Conservation (phyloP, 2,113 vertebrate genomes). For the Perognathus longimembris region DNA sequence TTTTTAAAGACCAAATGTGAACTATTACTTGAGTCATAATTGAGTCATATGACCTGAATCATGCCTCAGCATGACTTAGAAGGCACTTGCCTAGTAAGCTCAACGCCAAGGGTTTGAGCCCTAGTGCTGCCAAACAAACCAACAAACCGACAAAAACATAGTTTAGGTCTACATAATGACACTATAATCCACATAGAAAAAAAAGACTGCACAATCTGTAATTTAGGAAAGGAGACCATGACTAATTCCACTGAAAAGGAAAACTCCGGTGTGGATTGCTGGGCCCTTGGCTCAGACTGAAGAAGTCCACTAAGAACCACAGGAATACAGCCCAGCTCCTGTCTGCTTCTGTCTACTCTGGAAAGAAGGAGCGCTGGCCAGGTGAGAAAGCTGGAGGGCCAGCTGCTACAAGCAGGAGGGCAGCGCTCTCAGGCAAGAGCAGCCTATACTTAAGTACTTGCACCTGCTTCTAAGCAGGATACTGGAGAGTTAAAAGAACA, state of each 20-base stretch:
- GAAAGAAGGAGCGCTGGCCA: background rate
- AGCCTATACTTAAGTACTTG: rapidly evolving
- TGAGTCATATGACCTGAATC: too few relatives aligned
- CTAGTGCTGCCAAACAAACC: too few relatives aligned
- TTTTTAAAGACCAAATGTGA: background rate
- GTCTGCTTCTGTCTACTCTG: background rate
- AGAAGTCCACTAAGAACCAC: background rate
- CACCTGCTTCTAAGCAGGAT: background rate
- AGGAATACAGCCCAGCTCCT: too few relatives aligned
- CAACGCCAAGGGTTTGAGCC: too few relatives aligned
- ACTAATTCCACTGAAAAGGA: background rate
- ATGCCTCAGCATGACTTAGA: too few relatives aligned
- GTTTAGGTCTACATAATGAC: background rate
- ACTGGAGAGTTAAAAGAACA: background rate
- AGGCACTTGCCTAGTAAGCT: too few relatives aligned
- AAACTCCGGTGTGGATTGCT: background rate
- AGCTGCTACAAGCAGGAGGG: background rate
- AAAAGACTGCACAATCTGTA: background rate
- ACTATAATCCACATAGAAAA: background rate
- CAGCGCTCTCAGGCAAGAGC: too few relatives aligned
- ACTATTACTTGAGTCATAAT: background rate
- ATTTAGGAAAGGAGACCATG: background rate
- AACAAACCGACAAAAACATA: too few relatives aligned
- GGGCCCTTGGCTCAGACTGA: background rate
- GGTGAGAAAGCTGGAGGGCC: background rate